phyloP scores from a whole-genome alignment of 2,113 vertebrate species.

The Pollimyrus isidori region DNA sequence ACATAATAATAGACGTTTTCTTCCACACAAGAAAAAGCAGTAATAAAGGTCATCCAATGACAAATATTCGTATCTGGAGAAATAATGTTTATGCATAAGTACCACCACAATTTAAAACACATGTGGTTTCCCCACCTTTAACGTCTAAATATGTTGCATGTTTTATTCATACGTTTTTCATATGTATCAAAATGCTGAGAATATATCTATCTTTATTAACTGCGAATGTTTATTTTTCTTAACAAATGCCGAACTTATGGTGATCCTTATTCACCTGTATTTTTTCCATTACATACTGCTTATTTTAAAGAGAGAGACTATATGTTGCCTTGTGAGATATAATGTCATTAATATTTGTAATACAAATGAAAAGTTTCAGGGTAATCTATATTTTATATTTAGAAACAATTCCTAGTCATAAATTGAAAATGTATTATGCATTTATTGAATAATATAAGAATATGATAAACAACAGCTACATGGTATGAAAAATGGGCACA shows the following conservation, averaged over 20 bases:
- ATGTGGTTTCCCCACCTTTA: conserved; percentile 48
- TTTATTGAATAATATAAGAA: background rate
- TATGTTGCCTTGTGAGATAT: background rate
- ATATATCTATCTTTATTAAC: conserved; percentile 2
- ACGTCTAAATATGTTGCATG: conserved; percentile 25
- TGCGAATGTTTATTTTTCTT: background rate
- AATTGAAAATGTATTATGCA: background rate
- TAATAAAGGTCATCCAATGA: conserved; percentile 64
- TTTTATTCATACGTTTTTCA: conserved; percentile 22
- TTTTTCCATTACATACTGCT: background rate
- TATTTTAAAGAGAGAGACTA: background rate
- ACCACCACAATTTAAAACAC: conserved; percentile 53
- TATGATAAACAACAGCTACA: background rate
- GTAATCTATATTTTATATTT: background rate
- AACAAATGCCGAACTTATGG: background rate
- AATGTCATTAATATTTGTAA: background rate
- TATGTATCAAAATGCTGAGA: conserved; percentile 4
- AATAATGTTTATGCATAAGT: conserved; percentile 64
- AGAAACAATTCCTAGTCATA: background rate
- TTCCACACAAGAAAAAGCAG: conserved; percentile 65
- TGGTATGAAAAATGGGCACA: background rate
- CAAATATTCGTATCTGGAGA: conserved; percentile 58
- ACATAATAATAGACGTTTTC: conserved; percentile 62
- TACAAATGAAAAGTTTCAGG: background rate
- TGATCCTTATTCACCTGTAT: background rate